phyloP scores from a whole-genome alignment of 2,888 invertebrate species.

The Seira sanloemensis region DNA sequence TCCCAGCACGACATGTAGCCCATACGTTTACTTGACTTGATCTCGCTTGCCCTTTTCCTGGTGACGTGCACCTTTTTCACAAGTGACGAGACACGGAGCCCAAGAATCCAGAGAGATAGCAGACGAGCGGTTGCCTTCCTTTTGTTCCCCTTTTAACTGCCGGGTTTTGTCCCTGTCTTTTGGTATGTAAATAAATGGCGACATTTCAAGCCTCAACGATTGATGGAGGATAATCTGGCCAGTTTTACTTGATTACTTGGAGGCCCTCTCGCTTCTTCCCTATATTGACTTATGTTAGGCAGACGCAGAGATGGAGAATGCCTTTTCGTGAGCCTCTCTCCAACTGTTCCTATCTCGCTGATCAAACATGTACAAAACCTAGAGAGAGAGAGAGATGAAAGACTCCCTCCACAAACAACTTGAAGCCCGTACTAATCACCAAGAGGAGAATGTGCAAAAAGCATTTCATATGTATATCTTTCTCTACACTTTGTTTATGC shows the following conservation, averaged over 20 bases:
- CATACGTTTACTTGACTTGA: conserved; percentile 60
- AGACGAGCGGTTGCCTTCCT: conserved; percentile 23
- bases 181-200: conserved; percentile 65
- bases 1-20: conserved; percentile 58
- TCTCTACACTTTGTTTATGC: too few relatives aligned
- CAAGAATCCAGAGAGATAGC: conserved; percentile 4
- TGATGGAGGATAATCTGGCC: conserved; percentile 64
- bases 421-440: too few relatives aligned
- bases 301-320: neutral
- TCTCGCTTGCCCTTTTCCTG: conserved; percentile 53
- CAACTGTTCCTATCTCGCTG: neutral
- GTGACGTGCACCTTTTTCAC: conserved; percentile 59
- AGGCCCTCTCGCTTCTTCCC: conserved; percentile 5
- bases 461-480: too few relatives aligned
- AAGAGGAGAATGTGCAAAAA: too few relatives aligned
- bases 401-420: too few relatives aligned
- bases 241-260: conserved; percentile 60
- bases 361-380: too few relatives aligned
- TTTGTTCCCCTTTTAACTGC: conserved; percentile 29
- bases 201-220: conserved; percentile 65
- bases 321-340: conserved; percentile 6
- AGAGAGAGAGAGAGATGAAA: too few relatives aligned
- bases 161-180: conserved; percentile 19
- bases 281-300: neutral
- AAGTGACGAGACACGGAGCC: conserved; percentile 34